These are phyloP conservation scores for Apamea sordens DNA, from an alignment of 2,888 invertebrate species.

Conservation along the genomic window DNA sequence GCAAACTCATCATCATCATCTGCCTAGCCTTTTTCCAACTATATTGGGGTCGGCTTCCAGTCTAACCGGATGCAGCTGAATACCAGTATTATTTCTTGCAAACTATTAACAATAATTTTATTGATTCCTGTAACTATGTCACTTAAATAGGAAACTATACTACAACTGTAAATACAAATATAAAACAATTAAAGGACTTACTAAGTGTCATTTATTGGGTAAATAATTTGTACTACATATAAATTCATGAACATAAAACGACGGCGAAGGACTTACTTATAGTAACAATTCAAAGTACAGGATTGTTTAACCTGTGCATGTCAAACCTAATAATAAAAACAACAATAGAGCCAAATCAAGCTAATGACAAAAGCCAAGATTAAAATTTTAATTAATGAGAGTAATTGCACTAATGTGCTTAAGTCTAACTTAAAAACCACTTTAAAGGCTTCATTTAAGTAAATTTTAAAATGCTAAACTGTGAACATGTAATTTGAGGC, in stretches of 20 bases:
- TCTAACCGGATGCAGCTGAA: too few species aligned
- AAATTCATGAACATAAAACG: too few species aligned
- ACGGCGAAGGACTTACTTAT: neutral
- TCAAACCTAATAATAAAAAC: neutral
- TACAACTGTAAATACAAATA: neutral
- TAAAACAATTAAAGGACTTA: neutral
- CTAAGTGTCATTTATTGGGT: too few species aligned
- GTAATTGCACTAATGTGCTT: neutral
- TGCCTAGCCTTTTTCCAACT: too few species aligned
- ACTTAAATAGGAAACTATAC: neutral
- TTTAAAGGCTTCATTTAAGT: constrained; percentile 68
- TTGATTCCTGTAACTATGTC: neutral
- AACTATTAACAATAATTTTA: neutral
- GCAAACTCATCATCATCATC: too few species aligned
- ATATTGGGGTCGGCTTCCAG: too few species aligned
- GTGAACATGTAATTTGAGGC: constrained; percentile 69
- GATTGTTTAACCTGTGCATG: neutral
- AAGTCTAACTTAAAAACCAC: constrained; percentile 28
- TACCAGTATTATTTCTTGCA: constrained; percentile 1
- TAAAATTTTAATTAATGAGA: neutral
- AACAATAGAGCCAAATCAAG: neutral
- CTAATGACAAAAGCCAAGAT: neutral
- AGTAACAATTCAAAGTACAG: neutral
- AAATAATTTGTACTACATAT: too few species aligned
- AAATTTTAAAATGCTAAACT: constrained; percentile 61